Percentiles rank a stretch among this genome's conserved stretches.
Conservation (phyloP, 2,888 invertebrate species). For the Omphaloscelis lunosa region DNA sequence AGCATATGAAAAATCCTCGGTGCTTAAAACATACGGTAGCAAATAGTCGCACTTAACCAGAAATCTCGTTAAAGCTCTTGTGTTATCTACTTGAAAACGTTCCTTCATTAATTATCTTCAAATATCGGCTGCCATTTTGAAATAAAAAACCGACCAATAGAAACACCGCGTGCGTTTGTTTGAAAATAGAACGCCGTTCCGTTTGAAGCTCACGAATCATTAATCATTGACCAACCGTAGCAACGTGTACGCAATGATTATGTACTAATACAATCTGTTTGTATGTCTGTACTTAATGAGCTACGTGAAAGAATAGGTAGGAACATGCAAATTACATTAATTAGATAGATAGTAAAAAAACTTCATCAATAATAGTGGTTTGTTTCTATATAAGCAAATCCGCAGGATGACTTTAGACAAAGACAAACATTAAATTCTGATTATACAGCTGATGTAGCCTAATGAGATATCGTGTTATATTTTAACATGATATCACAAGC, state of each 20-base stretch:
- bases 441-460: slow-evolving; percentile 60
- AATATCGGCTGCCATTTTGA: slow-evolving; percentile 87
- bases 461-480: slow-evolving; percentile 66
- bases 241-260: slow-evolving; percentile 70
- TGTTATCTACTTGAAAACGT: slow-evolving; percentile 81
- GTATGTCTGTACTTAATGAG: slow-evolving; percentile 41
- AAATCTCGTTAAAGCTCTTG: slow-evolving; percentile 75
- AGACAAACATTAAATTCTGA: slow-evolving; percentile 57
- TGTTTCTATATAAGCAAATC: not conserved
- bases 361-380: too few relatives aligned
- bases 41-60: slow-evolving; percentile 80
- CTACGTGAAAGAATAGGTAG: slow-evolving; percentile 38
- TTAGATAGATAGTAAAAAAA: not conserved
- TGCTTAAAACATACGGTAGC: slow-evolving; percentile 82
- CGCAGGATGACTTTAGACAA: slow-evolving; percentile 44
- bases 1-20: slow-evolving; percentile 81
- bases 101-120: slow-evolving; percentile 86
- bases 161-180: slow-evolving; percentile 77
- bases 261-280: slow-evolving; percentile 60
- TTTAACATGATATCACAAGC: slow-evolving; percentile 58
- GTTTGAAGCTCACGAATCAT: slow-evolving; percentile 83
- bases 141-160: slow-evolving; percentile 85
- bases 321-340: slow-evolving; percentile 4
- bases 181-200: slow-evolving; percentile 84
- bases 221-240: slow-evolving; percentile 82